Percentiles rank a stretch among this genome's conserved stretches.
Evolutionary conservation across 2,113 vertebrate genomes (phyloP).

Genomic region (Oophaga pumilio): DNA sequence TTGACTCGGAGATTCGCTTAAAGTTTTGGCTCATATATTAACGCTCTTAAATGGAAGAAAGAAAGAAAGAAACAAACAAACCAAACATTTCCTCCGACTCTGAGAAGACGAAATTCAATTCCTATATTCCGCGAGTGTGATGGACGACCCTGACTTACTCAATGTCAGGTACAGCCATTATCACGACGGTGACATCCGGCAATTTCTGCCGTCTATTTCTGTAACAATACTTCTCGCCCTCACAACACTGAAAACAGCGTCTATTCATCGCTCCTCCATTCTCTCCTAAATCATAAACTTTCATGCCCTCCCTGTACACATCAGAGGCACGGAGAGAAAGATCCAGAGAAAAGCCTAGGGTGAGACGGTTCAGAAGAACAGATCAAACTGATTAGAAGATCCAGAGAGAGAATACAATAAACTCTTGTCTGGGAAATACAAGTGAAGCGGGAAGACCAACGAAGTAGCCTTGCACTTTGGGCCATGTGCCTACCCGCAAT

Average conservation of each 20-base stretch:
- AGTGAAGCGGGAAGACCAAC: background rate
- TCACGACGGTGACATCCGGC: conserved; percentile 30
- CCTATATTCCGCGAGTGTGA: conserved; percentile 46
- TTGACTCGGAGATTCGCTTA: background rate
- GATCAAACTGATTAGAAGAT: conserved; percentile 69
- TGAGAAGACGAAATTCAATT: conserved; percentile 54
- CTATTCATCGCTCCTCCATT: conserved; percentile 53
- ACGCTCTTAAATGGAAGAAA: conserved; percentile 9
- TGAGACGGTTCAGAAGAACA: conserved; percentile 65
- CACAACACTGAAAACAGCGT: conserved; percentile 43
- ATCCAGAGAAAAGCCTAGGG: conserved; percentile 67
- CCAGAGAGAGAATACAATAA: conserved; percentile 21
- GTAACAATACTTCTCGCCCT: conserved; percentile 55
- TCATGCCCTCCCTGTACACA: conserved; percentile 64
- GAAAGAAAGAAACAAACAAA: conserved; percentile 56
- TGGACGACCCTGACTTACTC: conserved; percentile 60
- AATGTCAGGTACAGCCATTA: conserved; percentile 50
- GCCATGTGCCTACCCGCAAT: background rate
- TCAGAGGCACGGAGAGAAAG: conserved; percentile 59
- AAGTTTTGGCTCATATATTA: conserved; percentile 49
- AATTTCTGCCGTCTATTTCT: conserved; percentile 56
- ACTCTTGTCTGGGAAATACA: background rate
- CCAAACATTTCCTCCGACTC: conserved; percentile 58
- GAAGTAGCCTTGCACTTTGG: background rate
- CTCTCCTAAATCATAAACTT: conserved; percentile 59